A percentile compares a stretch with the other conserved stretches of the same genome.
These are phyloP conservation scores for Champsocephalus gunnari DNA, from an alignment of 2,797 vertebrate genomes.

Conservation along the genomic window DNA sequence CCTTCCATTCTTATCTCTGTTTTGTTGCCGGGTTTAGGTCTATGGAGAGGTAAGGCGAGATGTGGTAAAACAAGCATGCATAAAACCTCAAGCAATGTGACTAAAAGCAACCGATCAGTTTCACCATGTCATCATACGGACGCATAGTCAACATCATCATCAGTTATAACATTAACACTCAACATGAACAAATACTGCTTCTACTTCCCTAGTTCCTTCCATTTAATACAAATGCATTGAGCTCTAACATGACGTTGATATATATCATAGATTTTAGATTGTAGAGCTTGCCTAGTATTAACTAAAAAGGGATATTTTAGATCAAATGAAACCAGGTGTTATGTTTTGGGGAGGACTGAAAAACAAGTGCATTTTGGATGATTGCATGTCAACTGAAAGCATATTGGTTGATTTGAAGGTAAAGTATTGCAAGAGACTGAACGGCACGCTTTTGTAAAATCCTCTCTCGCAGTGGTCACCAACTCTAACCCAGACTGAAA, in stretches of 20 bases:
- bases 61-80: conserved; percentile 85
- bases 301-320: background rate
- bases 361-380: conserved; percentile 72
- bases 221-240: conserved; percentile 34
- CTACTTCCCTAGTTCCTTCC: conserved; percentile 28
- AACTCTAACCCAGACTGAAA: conserved; percentile 45
- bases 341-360: background rate
- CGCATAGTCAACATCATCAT: conserved; percentile 11
- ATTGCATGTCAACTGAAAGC: conserved; percentile 69
- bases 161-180: conserved; percentile 22
- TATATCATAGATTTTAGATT: background rate
- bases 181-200: conserved; percentile 27
- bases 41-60: conserved; percentile 95
- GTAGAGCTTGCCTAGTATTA: conserved; percentile 34
- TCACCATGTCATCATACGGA: conserved; percentile 23
- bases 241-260: conserved; percentile 14
- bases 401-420: conserved; percentile 48
- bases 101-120: conserved; percentile 16
- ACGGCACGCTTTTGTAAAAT: conserved; percentile 55
- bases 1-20: conserved; percentile 90
- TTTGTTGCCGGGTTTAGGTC: conserved; percentile 90
- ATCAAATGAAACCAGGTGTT: conserved; percentile 3
- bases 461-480: conserved; percentile 49
- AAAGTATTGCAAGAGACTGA: conserved; percentile 45
- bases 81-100: conserved; percentile 33